Conservation (phyloP, 1,140 invertebrate genomes). For the Psix sp. region DNA sequence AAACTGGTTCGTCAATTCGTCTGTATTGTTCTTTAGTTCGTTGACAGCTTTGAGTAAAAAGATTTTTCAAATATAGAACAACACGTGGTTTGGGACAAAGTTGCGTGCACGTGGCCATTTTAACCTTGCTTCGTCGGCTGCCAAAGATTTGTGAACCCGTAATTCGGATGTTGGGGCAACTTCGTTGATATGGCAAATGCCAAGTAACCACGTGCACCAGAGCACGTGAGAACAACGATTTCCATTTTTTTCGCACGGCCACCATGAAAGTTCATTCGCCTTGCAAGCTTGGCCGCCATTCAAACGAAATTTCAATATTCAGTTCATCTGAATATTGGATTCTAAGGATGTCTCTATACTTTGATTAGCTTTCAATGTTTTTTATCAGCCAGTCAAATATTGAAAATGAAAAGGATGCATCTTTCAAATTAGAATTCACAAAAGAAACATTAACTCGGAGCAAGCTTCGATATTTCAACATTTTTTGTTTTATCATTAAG, state of each 20-base stretch:
- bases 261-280: slow-evolving; percentile 12
- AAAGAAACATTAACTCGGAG: no score
- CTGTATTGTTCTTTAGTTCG: no score
- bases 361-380: no score
- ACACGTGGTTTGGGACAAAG: slow-evolving; percentile 56
- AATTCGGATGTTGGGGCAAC: slow-evolving; percentile 61
- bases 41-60: no score
- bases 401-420: no score
- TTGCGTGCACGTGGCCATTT: slow-evolving; percentile 66
- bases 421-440: no score
- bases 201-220: slow-evolving; percentile 63
- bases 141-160: slow-evolving; percentile 70
- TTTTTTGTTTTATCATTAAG: no score
- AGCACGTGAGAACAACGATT: slow-evolving; percentile 43
- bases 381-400: no score
- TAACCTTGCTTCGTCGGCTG: slow-evolving; percentile 64
- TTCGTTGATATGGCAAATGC: slow-evolving; percentile 68
- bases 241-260: slow-evolving; percentile 9
- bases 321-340: no score
- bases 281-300: not conserved
- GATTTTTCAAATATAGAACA: not conserved
- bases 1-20: no score
- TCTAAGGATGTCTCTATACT: no score
- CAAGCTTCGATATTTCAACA: no score
- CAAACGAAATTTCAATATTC: slow-evolving; percentile 9